Evolutionary conservation across 2,888 invertebrate genomes (phyloP), one percentile per base, ranked within the genome.

Genomic region (Colletes collaris): DNA sequence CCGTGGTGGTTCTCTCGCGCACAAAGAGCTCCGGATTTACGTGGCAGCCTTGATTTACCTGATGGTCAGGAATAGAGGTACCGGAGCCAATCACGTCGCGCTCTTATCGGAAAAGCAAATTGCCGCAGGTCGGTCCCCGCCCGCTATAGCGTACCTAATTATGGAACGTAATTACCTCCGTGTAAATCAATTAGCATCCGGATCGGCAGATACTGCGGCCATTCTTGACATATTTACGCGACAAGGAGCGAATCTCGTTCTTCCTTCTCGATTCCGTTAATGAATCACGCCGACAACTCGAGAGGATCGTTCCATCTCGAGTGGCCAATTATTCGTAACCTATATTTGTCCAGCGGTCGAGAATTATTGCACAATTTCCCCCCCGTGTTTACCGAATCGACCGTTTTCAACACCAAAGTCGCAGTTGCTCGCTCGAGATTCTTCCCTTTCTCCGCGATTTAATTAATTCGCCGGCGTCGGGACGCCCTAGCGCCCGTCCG

Each of bases 71-170:
- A 84, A 82, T 73, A 79, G 79, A 78, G 58, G 68, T 40, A 58
- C 63, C 13, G 50, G 64, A 13, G 74, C 78, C 81, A 76, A 86
- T 86, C 85, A 78, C 66, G 70, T 58, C 58, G 58, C 63, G 73
- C 76, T 77, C 81, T 84, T 82, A 87, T 86, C 80, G 76, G 78
- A 72, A 76, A 81, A 79, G 82, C 83, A 87, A 87, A 85, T 85
- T 86, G 83, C 71, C 69, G 70, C 75, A 52, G 69, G 68, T 50
- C 79, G 60, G 37, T 44, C 19, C 69, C 46, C 60, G 44, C 63
- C 64, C 64, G 37, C 56, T 74, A 68, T 79, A 71, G 52, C 65
- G 13, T 55, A 80, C 52, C 85, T 86, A 86, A 87, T 86, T 86
- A 80, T 81, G 75, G 73, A 71, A 55, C 74, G 79, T 75, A 76